phyloP scores from a whole-genome alignment of 2,797 vertebrate species.

The Schizothorax lantsangensis region DNA sequence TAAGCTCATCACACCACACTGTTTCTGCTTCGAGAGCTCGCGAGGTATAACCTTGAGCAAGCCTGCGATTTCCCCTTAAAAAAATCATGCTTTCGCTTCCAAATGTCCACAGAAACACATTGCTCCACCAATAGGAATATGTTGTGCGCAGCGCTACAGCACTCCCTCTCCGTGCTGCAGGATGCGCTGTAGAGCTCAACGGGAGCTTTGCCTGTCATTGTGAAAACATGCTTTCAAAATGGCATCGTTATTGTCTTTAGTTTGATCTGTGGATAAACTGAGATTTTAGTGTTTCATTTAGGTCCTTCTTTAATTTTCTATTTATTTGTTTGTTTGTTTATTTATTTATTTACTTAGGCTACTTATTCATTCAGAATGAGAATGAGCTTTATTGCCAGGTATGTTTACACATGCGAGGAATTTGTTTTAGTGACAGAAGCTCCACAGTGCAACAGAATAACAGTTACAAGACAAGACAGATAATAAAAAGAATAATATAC shows the following conservation, averaged over 20 bases:
- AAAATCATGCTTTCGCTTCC: neutral
- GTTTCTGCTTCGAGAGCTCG: conserved; percentile 3
- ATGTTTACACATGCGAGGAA: too few relatives aligned
- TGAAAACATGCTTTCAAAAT: conserved; percentile 3
- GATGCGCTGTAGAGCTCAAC: neutral
- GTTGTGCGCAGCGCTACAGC: neutral
- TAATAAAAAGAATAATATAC: too few relatives aligned
- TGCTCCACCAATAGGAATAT: neutral
- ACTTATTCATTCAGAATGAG: neutral
- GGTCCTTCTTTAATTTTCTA: neutral
- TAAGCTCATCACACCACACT: conserved; percentile 28
- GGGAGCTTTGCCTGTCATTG: neutral
- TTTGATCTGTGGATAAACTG: neutral
- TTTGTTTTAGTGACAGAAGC: too few relatives aligned
- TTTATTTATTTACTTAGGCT: neutral
- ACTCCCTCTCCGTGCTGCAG: neutral
- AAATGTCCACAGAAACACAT: neutral
- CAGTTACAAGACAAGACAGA: too few relatives aligned
- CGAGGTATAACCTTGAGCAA: neutral
- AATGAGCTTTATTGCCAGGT: too few relatives aligned
- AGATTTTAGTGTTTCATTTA: neutral
- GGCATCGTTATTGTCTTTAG: neutral
- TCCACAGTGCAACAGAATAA: too few relatives aligned
- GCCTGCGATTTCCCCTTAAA: neutral
- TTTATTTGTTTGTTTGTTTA: too few relatives aligned